phyloP scores from a whole-genome alignment of 2,113 vertebrate genomes.

The Crotalus horridus region DNA sequence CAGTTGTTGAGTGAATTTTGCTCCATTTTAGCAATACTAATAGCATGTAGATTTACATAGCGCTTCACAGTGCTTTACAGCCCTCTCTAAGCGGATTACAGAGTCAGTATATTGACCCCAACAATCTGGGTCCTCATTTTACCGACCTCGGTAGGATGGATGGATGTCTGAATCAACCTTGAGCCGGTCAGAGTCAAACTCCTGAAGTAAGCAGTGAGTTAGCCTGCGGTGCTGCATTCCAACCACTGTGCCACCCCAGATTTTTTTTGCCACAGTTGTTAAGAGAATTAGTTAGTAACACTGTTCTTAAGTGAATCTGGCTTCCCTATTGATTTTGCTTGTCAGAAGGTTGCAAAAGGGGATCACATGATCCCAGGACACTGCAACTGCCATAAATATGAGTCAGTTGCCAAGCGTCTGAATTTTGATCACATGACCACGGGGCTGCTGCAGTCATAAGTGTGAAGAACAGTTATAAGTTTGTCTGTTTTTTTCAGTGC shows the following conservation, averaged over 20 bases:
- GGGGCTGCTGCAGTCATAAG: neutral
- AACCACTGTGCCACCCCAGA: neutral
- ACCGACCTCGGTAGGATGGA: neutral
- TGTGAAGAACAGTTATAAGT: neutral
- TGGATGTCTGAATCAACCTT: neutral
- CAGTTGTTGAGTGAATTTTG: neutral
- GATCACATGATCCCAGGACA: neutral
- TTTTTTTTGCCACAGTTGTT: neutral
- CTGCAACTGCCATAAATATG: neutral
- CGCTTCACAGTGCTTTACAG: neutral
- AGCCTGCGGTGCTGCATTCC: neutral
- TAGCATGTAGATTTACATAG: neutral
- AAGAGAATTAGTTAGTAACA: neutral
- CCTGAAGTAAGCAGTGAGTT: neutral
- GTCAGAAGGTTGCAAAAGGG: neutral
- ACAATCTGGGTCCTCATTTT: neutral
- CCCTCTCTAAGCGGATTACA: neutral
- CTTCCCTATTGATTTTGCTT: neutral
- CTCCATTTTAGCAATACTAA: neutral
- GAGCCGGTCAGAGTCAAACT: neutral
- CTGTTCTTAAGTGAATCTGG: neutral
- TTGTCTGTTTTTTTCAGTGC: neutral
- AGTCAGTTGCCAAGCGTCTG: neutral
- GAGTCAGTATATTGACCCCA: neutral
- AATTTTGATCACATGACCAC: neutral